These are phyloP conservation scores for Mohoua ochrocephala DNA, from an alignment of 2,113 vertebrate species.

Conservation along the genomic window DNA sequence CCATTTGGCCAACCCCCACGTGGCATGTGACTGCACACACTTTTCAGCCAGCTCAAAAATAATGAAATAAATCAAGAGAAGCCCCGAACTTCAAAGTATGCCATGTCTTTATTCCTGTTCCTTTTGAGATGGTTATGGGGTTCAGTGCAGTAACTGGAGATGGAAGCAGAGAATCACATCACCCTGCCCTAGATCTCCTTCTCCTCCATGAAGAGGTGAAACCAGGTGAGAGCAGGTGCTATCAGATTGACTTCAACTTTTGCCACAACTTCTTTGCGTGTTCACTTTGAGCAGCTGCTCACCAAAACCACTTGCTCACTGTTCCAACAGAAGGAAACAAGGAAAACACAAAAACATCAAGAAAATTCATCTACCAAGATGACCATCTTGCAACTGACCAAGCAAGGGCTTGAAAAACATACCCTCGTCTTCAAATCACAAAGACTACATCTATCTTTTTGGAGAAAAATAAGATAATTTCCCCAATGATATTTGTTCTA, in stretches of 20 bases:
- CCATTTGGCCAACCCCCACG: not conserved
- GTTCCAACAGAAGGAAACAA: not conserved
- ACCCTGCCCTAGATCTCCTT: not conserved
- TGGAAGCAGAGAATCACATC: not conserved
- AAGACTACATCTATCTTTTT: not conserved
- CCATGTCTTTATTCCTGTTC: not conserved
- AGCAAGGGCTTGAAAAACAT: not conserved
- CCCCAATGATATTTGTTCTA: not conserved
- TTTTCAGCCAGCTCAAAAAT: not conserved
- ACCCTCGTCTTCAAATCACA: not conserved
- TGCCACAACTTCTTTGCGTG: not conserved
- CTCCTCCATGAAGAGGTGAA: not conserved
- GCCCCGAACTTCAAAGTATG: not conserved
- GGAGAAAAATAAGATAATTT: not conserved
- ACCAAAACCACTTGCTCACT: not conserved
- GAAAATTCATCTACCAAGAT: not conserved
- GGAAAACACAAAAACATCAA: not conserved
- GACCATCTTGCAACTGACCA: not conserved
- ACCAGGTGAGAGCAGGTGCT: not conserved
- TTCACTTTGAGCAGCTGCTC: not conserved
- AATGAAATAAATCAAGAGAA: not conserved
- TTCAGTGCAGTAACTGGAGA: not conserved
- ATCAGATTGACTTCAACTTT: not conserved
- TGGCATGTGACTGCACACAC: not conserved
- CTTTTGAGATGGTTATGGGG: not conserved